Evolutionary conservation across 2,888 invertebrate species (phyloP), one percentile per base, ranked within the genome.

Genomic region (Scaptomyza flava): DNA sequence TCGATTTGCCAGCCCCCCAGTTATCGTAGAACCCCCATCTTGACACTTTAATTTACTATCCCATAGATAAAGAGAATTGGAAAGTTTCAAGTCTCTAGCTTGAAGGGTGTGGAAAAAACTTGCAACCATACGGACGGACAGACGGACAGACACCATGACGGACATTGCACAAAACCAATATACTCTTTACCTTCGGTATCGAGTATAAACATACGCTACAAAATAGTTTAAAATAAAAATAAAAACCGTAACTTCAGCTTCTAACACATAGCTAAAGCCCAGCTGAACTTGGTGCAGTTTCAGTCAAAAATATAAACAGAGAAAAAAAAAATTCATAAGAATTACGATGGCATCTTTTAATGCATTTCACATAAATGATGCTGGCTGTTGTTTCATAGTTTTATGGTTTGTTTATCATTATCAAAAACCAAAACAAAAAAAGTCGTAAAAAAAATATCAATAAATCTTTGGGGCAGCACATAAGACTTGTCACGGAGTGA

Each of bases 351-450:
- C 58, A 77, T 75, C 79, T 77, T 33, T 53, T 63, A 73, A 48
- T 79, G 63, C 75, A 79, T 78, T 70, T 52, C 36, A 27, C 88
- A 82, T 87, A 87, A 82, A 82, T 87, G 77, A 82, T 57, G 20
- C n/a, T 48, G 36, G 47, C 63, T 51, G 61, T 50, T 69, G 65
- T 73, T 73, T 64, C 65, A 71, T 54, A 42, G 51, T 51, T 56
- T 53, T 34, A 66, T 46, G 36, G 56, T 33, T 64, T 64, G 54
- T 75, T 75, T 58, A 68, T 68, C 52, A 54, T 51, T 51, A 60
- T 56, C 57, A 47, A 56, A 43, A 34, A 34, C 12, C 6, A 23
- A 43, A n/a, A 38, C 38, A 63, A 17, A 45, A 45, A 56, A 46
- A 31, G 60, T 56, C 51, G 36, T 34, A 42, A 48, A 36, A 45